phyloP scores from a whole-genome alignment of 2,113 vertebrate species.

The Isichthys henryi region DNA sequence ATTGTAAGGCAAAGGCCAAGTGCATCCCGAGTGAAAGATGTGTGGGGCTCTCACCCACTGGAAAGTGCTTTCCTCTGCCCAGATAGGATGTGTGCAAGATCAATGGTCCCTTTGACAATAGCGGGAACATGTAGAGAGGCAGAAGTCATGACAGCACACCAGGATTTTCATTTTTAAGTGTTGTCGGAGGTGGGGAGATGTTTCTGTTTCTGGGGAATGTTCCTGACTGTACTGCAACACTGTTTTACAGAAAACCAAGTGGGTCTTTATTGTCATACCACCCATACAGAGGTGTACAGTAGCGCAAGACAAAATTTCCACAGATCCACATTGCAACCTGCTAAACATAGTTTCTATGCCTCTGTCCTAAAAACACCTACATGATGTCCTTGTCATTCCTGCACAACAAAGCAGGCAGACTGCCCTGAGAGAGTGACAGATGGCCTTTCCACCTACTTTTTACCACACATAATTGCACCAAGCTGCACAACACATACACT shows the following conservation, averaged over 20 bases:
- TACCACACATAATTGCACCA: too few species aligned
- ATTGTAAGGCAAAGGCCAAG: slow-evolving; percentile 20
- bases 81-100: neutral
- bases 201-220: neutral
- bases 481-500: too few species aligned
- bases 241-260: neutral
- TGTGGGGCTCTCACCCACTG: slow-evolving; percentile 15
- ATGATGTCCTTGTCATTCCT: too few species aligned
- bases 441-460: too few species aligned
- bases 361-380: too few species aligned
- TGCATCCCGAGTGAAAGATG: neutral
- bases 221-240: neutral
- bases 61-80: slow-evolving; percentile 20
- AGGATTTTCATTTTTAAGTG: neutral
- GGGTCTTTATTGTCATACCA: neutral
- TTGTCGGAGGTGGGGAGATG: neutral
- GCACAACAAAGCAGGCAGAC: too few species aligned
- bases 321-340: neutral
- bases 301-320: neutral
- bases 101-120: slow-evolving; percentile 21
- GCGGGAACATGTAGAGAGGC: slow-evolving; percentile 4
- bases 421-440: too few species aligned
- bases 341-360: too few species aligned
- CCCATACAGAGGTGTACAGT: neutral
- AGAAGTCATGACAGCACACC: neutral